These are phyloP conservation scores for Lamprotornis superbus DNA, from an alignment of 2,113 vertebrate species.

Conservation along the genomic window DNA sequence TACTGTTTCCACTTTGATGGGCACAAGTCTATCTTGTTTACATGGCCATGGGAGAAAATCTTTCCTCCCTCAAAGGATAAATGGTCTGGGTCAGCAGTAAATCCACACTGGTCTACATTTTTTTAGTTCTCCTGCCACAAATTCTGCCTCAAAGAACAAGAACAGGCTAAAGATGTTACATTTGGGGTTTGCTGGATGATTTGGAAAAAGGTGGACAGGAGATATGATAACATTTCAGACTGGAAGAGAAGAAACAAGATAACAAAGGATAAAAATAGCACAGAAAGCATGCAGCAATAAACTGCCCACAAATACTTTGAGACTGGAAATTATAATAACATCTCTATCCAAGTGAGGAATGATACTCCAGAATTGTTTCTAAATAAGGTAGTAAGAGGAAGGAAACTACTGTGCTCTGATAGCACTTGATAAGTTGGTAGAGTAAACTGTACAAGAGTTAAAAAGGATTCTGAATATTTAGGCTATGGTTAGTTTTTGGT, in stretches of 20 bases:
- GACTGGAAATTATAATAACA: neutral
- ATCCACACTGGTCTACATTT: neutral
- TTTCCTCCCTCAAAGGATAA: neutral
- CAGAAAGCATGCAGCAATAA: neutral
- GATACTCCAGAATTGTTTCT: conserved; percentile 16
- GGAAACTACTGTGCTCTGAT: conserved; percentile 37
- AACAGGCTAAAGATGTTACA: neutral
- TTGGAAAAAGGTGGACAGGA: neutral
- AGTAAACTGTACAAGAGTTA: conserved; percentile 13
- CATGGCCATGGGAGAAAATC: neutral
- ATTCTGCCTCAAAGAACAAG: neutral
- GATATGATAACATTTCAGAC: neutral
- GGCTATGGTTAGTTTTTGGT: neutral
- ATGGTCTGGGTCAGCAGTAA: neutral
- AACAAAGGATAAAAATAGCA: conserved; percentile 1
- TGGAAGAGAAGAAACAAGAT: neutral
- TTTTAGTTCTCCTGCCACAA: neutral
- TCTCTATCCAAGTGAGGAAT: neutral
- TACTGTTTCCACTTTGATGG: neutral
- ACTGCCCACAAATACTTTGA: neutral
- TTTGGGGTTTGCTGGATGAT: neutral
- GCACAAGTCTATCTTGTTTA: neutral
- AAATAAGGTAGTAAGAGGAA: conserved; percentile 43
- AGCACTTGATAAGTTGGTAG: neutral
- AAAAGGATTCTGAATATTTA: conserved; percentile 3